Conservation (phyloP, 2,888 invertebrate species). For the Gerris lacustris region DNA sequence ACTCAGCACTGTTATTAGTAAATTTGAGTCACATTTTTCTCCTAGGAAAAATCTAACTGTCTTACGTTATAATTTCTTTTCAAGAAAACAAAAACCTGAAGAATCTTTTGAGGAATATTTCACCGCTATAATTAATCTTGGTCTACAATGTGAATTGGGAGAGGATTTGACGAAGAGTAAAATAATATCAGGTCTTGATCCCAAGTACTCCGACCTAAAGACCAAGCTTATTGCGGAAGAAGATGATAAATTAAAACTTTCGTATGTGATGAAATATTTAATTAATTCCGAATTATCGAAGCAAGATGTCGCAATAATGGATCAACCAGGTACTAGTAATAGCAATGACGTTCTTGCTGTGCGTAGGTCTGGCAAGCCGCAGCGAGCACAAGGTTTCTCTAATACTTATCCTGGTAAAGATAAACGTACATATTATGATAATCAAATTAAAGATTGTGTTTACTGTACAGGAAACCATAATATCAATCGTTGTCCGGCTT, state of each 20-base stretch:
- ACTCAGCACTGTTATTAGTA: not conserved
- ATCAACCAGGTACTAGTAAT: not conserved
- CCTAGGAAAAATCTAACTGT: not conserved
- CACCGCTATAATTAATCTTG: not conserved
- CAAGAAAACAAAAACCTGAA: not conserved
- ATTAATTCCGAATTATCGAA: not conserved
- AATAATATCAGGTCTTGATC: not conserved
- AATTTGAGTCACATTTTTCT: not conserved
- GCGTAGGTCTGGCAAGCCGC: not conserved
- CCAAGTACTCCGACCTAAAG: not conserved
- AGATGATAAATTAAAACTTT: not conserved
- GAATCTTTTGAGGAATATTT: not conserved
- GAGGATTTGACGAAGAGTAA: not conserved
- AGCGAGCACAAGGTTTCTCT: not conserved
- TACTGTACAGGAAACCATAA: not conserved
- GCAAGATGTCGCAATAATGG: not conserved
- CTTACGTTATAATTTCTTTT: not conserved
- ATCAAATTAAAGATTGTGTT: not conserved
- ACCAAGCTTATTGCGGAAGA: not conserved
- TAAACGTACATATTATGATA: not conserved
- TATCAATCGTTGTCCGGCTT: not conserved
- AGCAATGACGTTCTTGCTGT: not conserved
- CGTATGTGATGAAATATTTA: not conserved
- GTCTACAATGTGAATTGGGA: not conserved
- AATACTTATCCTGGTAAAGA: not conserved